Evolutionary conservation across 2,888 invertebrate genomes (phyloP), one percentile per base, ranked within the genome.

Genomic region (Drosophila falleni): DNA sequence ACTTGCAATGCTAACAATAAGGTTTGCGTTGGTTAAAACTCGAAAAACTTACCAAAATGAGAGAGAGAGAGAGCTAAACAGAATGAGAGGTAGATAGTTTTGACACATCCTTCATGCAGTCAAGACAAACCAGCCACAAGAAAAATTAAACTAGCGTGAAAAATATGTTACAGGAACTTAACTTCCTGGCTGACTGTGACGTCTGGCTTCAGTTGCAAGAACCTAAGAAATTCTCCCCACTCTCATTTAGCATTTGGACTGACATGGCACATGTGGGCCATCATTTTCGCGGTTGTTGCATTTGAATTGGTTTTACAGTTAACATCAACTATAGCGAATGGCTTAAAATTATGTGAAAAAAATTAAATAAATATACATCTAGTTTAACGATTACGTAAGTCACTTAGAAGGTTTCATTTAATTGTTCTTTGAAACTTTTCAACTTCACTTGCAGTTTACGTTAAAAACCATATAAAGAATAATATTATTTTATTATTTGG

Each of bases 201-300:
- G 46, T 58, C 23, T 59, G 50, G 37, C 37, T 35, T 23, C 16
- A 29, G 29, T 13, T 46, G 31, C 15, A 37, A 44, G 59, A 41
- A 33, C 56, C 49, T 50, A 23, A 16, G 37, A 64, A 49, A 46
- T 50, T n/a, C n/a, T 64, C 37, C 35, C 29, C 37, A 15, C 58
- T 33, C 35, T 35, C 16, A 46, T 51, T 41, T 74, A 51, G 42
- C 66, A 76, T 47, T 82, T 69, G 64, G 35, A 63, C 68, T 69
- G 77, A 77, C 81, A 44, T 35, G 68, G 71, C 80, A 87, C 76
- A 89, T 85, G 88, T 74, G 69, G 26, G 64, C 68, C 68, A 80
- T 80, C 66, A 78, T 74, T 80, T 71, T 78, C 77, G 74, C 78
- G 80, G 66, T 62, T 67, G 69, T 72, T 74, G 68, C 51, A 29